Percentiles rank a stretch among this genome's conserved stretches.
Conservation (phyloP, 2,888 invertebrate genomes). For the Drosophila antonietae region DNA sequence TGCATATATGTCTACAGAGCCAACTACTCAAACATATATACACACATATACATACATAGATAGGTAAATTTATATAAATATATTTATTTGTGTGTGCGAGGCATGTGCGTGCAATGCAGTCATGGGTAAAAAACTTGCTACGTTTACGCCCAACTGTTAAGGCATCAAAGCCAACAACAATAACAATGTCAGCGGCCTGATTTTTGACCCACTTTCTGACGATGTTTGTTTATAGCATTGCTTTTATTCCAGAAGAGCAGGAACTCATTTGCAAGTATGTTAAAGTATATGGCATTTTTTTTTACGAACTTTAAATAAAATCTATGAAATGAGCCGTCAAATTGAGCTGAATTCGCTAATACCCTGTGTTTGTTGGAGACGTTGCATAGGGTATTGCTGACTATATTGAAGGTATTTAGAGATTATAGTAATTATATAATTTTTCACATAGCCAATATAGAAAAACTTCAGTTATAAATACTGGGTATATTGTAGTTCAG, state of each 20-base stretch:
- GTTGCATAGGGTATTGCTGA: not conserved
- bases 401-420: not conserved
- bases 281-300: slow-evolving; percentile 11
- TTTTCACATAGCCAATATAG: not conserved
- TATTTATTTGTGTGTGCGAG: slow-evolving; percentile 5
- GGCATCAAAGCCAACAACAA: slow-evolving; percentile 31
- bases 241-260: slow-evolving; percentile 28
- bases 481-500: too few relatives aligned
- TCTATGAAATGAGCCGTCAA: not conserved
- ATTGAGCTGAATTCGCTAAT: not conserved
- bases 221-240: slow-evolving; percentile 59
- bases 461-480: too few relatives aligned
- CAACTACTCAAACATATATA: not conserved
- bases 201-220: slow-evolving; percentile 63
- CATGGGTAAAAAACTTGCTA: slow-evolving; percentile 28
- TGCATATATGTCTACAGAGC: slow-evolving; percentile 12
- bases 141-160: slow-evolving; percentile 25
- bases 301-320: slow-evolving; percentile 18
- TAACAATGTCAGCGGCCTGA: slow-evolving; percentile 60
- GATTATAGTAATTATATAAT: not conserved
- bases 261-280: slow-evolving; percentile 29
- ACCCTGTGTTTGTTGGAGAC: not conserved
- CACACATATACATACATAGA: not conserved
- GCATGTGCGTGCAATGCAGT: slow-evolving; percentile 60
- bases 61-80: too few relatives aligned